phyloP scores from a whole-genome alignment of 2,797 vertebrate genomes.

The Gymnocypris eckloni region DNA sequence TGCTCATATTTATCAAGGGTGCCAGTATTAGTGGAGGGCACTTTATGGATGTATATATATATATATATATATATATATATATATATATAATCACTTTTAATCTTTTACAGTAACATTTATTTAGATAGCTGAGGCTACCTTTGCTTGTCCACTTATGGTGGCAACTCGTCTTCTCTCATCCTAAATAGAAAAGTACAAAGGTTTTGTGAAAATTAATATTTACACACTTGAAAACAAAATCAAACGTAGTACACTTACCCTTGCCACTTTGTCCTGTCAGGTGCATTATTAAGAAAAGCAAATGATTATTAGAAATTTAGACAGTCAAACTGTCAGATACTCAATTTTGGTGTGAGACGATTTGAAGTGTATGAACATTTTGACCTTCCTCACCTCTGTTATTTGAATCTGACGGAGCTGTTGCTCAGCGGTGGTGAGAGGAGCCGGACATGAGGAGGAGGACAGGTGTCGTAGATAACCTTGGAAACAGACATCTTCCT shows the following conservation, averaged over 20 bases:
- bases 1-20: no score
- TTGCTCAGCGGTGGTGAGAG: slow-evolving; percentile 90
- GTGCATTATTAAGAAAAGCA: slow-evolving; percentile 45
- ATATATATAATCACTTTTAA: neutral
- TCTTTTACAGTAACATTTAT: neutral
- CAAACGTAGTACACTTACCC: slow-evolving; percentile 70
- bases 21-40: no score
- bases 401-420: slow-evolving; percentile 94
- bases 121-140: slow-evolving; percentile 64
- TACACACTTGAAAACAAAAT: slow-evolving; percentile 34
- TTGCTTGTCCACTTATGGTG: slow-evolving; percentile 75
- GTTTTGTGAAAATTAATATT: slow-evolving; percentile 11
- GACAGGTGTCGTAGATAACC: slow-evolving; percentile 92
- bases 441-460: slow-evolving; percentile 86
- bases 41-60: neutral
- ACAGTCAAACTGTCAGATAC: neutral
- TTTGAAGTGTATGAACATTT: neutral
- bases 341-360: neutral
- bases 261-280: slow-evolving; percentile 80
- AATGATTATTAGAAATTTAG: neutral
- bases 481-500: slow-evolving; percentile 93
- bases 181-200: slow-evolving; percentile 63
- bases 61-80: neutral
- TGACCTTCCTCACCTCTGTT: slow-evolving; percentile 84
- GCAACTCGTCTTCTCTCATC: slow-evolving; percentile 77